Evolutionary conservation across 2,888 invertebrate genomes (phyloP).

Genomic region (Halocaridina rubra): DNA sequence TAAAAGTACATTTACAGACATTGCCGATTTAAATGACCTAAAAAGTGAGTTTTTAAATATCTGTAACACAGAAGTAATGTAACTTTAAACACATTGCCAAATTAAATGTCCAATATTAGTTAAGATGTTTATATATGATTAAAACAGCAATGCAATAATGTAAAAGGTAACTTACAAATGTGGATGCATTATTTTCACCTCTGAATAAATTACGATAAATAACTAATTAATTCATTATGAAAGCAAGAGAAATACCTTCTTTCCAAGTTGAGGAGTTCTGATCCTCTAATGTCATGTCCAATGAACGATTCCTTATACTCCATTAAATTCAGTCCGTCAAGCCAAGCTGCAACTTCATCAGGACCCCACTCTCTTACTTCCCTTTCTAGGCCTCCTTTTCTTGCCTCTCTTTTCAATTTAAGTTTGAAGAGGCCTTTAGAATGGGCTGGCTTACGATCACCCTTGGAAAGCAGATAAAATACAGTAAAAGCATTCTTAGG

Average conservation of each 20-base stretch:
- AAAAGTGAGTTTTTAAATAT: no score
- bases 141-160: neutral
- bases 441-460: constrained; percentile 53
- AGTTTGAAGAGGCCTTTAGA: constrained; percentile 62
- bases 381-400: constrained; percentile 56
- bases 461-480: no score
- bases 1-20: neutral
- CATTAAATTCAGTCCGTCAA: constrained; percentile 86
- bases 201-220: neutral
- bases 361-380: constrained; percentile 80
- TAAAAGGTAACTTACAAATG: neutral
- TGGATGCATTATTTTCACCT: neutral
- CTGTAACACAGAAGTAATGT: no score
- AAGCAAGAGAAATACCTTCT: constrained; percentile 71
- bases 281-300: constrained; percentile 90
- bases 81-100: no score
- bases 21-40: no score
- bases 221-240: neutral
- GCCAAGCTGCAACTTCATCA: constrained; percentile 90
- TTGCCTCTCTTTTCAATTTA: constrained; percentile 54
- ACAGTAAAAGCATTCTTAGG: no score
- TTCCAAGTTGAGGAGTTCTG: constrained; percentile 87
- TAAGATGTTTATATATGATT: neutral
- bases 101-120: no score
- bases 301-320: constrained; percentile 93